These are phyloP conservation scores for Stomatorhinus ivindoensis DNA, from an alignment of 2,113 vertebrate species.

Conservation along the genomic window DNA sequence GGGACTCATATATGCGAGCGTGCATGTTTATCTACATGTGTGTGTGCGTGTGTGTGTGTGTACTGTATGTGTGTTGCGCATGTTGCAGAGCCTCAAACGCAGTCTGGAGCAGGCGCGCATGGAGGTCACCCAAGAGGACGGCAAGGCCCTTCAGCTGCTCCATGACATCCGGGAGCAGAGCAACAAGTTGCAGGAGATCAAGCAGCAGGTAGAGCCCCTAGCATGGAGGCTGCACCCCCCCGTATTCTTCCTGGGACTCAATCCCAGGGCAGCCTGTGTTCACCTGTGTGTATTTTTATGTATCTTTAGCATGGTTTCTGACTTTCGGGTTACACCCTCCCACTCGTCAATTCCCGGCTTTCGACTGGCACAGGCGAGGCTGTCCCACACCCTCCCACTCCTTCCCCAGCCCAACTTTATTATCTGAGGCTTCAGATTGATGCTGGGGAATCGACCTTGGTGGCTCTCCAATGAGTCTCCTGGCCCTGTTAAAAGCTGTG, in stretches of 20 bases:
- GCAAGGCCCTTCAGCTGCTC: constrained; percentile 94
- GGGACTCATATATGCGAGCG: neutral
- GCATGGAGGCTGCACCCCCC: neutral
- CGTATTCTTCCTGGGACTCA: neutral
- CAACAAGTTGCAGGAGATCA: constrained; percentile 97
- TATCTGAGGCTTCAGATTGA: neutral
- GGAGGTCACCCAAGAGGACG: constrained; percentile 97
- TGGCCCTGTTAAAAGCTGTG: neutral
- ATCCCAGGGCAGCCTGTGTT: neutral
- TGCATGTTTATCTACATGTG: neutral
- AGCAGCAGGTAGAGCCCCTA: constrained; percentile 80
- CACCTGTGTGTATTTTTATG: neutral
- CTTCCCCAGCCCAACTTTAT: neutral
- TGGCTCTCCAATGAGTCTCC: neutral
- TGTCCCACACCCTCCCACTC: neutral
- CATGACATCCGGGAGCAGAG: constrained; percentile 97
- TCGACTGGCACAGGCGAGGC: neutral
- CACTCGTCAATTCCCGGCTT: neutral
- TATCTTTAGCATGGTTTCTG: neutral
- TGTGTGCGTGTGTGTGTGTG: no score
- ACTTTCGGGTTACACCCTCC: neutral
- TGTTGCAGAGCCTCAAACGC: constrained; percentile 88
- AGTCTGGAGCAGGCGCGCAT: constrained; percentile 96
- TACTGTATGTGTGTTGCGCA: neutral
- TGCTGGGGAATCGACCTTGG: neutral